phyloP scores from a whole-genome alignment of 2,797 vertebrate genomes.

The Uromys caudimaculatus region DNA sequence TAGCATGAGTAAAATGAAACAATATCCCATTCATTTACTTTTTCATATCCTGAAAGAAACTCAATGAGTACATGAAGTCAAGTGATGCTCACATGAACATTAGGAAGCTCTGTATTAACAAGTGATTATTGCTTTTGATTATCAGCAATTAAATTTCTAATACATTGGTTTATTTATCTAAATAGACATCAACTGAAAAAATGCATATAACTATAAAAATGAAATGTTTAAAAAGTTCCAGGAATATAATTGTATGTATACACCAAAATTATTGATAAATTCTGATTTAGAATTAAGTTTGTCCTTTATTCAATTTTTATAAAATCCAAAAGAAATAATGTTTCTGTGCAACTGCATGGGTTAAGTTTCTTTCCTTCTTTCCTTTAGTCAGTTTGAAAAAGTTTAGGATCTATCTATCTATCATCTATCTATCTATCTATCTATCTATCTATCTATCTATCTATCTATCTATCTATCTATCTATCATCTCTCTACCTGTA shows the following conservation, averaged over 20 bases:
- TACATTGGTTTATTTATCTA: neutral
- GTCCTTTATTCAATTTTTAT: too few relatives aligned
- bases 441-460: neutral
- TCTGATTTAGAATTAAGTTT: neutral
- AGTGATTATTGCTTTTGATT: neutral
- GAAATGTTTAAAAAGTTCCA: neutral
- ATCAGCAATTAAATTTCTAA: neutral
- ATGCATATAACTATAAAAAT: too few relatives aligned
- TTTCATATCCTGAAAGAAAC: neutral
- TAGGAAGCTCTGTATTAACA: neutral
- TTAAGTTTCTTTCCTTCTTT: neutral
- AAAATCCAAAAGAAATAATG: neutral
- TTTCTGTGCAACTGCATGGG: neutral
- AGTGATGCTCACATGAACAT: neutral
- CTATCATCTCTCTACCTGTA: too few relatives aligned
- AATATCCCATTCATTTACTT: neutral
- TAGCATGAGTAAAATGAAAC: neutral
- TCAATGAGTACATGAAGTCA: neutral
- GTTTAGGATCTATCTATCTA: neutral
- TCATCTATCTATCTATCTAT: neutral
- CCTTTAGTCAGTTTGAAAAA: neutral
- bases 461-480: neutral
- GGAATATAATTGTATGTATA: neutral
- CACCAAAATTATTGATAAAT: neutral
- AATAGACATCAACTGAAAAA: neutral